These are phyloP conservation scores for Buathra laborator DNA, from an alignment of 2,888 invertebrate species.

Conservation along the genomic window DNA sequence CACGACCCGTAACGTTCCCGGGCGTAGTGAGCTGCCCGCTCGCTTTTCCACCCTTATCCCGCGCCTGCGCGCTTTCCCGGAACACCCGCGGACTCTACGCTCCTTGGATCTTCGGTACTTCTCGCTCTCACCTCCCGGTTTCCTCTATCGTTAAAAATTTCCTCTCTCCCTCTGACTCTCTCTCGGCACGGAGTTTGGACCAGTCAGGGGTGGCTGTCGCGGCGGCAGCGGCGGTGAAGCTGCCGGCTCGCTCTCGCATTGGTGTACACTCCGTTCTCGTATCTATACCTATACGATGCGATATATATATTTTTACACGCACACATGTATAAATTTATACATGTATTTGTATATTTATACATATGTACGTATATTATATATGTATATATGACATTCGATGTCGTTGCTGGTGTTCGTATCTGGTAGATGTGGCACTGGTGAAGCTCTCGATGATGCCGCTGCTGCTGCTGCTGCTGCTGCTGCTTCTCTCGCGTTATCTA, in stretches of 20 bases:
- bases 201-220: constrained; percentile 21
- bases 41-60: constrained; percentile 82
- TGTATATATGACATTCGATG: constrained; percentile 2
- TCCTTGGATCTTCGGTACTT: background rate
- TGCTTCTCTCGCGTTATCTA: constrained; percentile 20
- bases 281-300: background rate
- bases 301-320: background rate
- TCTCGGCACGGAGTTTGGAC: constrained; percentile 21
- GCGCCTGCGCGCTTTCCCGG: constrained; percentile 80
- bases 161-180: constrained; percentile 61
- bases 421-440: constrained; percentile 31
- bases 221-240: constrained; percentile 47
- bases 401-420: constrained; percentile 41
- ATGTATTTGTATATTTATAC: background rate
- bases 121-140: constrained; percentile 44
- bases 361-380: background rate
- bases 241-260: constrained; percentile 55
- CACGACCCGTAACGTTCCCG: constrained; percentile 83
- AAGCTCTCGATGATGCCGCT: background rate
- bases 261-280: constrained; percentile 4
- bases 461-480: constrained; percentile 1
- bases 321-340: background rate
- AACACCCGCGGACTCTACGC: constrained; percentile 55
- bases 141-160: constrained; percentile 65
- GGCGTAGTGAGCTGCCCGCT: constrained; percentile 84